phyloP scores from a whole-genome alignment of 37 sponge, comb jelly and placozoan genomes.

The Amphimedon queenslandica region DNA sequence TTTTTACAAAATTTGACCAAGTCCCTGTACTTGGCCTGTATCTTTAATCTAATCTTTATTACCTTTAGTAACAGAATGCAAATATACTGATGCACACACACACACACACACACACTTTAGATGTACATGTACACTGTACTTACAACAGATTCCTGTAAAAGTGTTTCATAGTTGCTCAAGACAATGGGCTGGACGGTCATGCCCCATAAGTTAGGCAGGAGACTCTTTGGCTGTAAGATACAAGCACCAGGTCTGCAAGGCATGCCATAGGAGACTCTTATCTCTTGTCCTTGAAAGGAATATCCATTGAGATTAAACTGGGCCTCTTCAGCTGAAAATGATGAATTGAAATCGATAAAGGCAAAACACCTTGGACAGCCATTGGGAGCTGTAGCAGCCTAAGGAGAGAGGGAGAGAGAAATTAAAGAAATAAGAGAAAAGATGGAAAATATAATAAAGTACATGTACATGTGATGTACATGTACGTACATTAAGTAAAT shows the following conservation, averaged over 20 bases:
- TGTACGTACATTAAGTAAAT: conserved; percentile 15
- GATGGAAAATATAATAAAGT: not conserved
- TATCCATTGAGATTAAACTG: conserved; percentile 37
- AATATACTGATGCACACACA: conserved; percentile 10
- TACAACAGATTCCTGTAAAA: not conserved
- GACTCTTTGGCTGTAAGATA: conserved; percentile 60
- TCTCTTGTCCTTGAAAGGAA: conserved; percentile 28
- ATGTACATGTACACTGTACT: not conserved
- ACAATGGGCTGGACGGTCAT: not conserved
- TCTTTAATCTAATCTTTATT: no score
- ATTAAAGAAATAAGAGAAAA: not conserved
- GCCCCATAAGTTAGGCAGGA: not conserved
- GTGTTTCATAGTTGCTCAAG: not conserved
- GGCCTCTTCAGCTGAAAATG: conserved; percentile 56
- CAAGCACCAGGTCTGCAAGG: conserved; percentile 76
- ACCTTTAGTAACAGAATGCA: no score
- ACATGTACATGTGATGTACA: not conserved
- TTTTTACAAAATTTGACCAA: no score
- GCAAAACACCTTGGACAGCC: conserved; percentile 71
- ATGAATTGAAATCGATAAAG: conserved; percentile 71
- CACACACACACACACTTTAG: not conserved
- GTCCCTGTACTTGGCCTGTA: no score
- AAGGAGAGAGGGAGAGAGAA: not conserved
- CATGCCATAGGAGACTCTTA: conserved; percentile 79
- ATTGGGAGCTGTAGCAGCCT: conserved; percentile 45